Evolutionary conservation across 2,888 invertebrate species (phyloP).

Genomic region (Deilephila porcellus): DNA sequence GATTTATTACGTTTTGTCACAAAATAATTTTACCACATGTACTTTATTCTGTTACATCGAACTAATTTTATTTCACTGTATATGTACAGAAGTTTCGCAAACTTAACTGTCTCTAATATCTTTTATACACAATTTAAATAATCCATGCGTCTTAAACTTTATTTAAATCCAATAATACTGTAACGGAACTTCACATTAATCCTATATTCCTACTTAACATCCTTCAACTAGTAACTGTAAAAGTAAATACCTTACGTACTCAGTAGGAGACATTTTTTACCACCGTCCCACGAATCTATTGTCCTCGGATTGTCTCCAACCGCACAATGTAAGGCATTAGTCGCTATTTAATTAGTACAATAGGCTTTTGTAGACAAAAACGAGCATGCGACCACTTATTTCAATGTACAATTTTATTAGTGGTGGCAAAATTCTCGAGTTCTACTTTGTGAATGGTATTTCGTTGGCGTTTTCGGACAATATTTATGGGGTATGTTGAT

Average conservation of each 20-base stretch:
- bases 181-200: not conserved
- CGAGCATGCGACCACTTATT: not conserved
- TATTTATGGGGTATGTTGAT: too few species aligned
- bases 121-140: not conserved
- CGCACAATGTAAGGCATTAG: conserved; percentile 8
- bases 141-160: not conserved
- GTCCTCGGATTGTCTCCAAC: not conserved
- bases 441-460: too few species aligned
- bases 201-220: not conserved
- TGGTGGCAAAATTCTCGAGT: not conserved
- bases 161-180: not conserved
- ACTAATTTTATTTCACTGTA: too few species aligned
- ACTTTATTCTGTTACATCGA: too few species aligned
- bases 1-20: too few species aligned
- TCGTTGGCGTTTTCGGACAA: too few species aligned
- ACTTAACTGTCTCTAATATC: not conserved
- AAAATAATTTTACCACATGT: too few species aligned
- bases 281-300: not conserved
- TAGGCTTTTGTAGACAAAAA: not conserved
- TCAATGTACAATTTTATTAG: not conserved
- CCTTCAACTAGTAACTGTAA: not conserved
- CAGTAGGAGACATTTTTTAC: not conserved
- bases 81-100: too few species aligned
- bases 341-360: conserved; percentile 15
- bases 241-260: not conserved